Base-by-base conservation (phyloP, 1,140 invertebrate genomes). In the Geopemphigus sp. region DNA sequence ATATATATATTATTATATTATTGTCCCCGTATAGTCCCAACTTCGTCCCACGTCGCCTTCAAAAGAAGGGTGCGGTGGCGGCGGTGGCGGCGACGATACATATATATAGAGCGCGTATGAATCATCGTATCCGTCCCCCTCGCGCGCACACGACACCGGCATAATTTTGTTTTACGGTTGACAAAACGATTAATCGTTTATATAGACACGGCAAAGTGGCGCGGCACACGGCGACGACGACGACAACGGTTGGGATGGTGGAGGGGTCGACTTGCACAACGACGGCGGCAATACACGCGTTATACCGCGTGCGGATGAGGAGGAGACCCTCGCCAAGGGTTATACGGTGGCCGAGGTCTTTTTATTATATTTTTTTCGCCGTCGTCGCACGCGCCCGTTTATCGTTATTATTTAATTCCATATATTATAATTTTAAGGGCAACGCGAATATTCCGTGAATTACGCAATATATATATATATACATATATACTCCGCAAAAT, bases 141-240 rank as follows among this genome's bases (percentile, higher is more conserved):
- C 12, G 45, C 57, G 15, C 45, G 15, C 74, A 0, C 39, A 17
- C 57, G 74, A 72, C 39, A 78, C 74, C 74, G 74, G 57, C 74
- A 78, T 78, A 78, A 78, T 78, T 78, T 78, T 78, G 56, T 78
- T 78, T 78, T 78, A 78, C 74, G 74, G 74, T 78, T 61, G 74
- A 78, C 74, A 78, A 78, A 78, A 78, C 74, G 74, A 78, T 78
- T 78, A 78, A 78, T 78, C 74, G 74, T 78, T 59, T 47, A 61
- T 78, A 61, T 59, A 39, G 53, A 78, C 53, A 78, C 61, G 56
- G 64, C n/a, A 64, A 64, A 64, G 24, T 22, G 61, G 61, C 12
- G 29, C n/a, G n/a, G n/a, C n/a, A n/a, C n/a, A n/a, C n/a, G n/a
- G n/a, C n/a, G n/a, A n/a, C n/a, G n/a, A n/a, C n/a, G n/a, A n/a